Conservation (phyloP, 2,888 invertebrate species). For the Rhagophthalmus giganteus region DNA sequence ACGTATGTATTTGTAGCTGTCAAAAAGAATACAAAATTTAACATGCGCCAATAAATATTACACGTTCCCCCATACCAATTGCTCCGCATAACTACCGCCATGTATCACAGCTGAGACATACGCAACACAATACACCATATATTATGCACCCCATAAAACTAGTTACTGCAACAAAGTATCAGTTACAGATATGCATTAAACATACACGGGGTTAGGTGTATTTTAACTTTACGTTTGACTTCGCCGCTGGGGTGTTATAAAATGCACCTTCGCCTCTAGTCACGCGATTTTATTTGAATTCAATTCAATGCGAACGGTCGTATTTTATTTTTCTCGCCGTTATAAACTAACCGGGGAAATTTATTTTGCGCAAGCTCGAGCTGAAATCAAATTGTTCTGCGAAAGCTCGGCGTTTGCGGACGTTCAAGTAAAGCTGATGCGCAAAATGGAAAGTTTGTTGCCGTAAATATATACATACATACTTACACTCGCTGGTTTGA, state of each 20-base stretch:
- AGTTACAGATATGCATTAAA: conserved; percentile 40
- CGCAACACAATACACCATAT: conserved; percentile 53
- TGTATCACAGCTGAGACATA: conserved; percentile 50
- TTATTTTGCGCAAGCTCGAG: conserved; percentile 9
- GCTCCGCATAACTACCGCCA: conserved; percentile 50
- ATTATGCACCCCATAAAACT: conserved; percentile 53
- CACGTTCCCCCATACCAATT: conserved; percentile 47
- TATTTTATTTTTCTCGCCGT: conserved; percentile 20
- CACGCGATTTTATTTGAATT: conserved; percentile 51
- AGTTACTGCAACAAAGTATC: conserved; percentile 47
- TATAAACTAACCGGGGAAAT: conserved; percentile 14
- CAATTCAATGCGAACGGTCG: conserved; percentile 37
- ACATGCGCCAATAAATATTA: conserved; percentile 47
- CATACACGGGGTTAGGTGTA: conserved; percentile 38
- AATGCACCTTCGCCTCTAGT: conserved; percentile 45
- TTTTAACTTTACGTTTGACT: conserved; percentile 46
- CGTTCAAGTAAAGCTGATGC: conserved; percentile 2
- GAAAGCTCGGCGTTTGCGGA: background rate
- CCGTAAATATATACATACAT: background rate
- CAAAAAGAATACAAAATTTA: conserved; percentile 22
- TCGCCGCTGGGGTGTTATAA: conserved; percentile 49
- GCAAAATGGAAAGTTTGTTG: no score
- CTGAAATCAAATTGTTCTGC: background rate
- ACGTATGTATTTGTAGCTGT: conserved; percentile 18
- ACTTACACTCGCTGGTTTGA: no score